phyloP scores from a whole-genome alignment of 1,140 invertebrate species.

The Drosophila takahashii region DNA sequence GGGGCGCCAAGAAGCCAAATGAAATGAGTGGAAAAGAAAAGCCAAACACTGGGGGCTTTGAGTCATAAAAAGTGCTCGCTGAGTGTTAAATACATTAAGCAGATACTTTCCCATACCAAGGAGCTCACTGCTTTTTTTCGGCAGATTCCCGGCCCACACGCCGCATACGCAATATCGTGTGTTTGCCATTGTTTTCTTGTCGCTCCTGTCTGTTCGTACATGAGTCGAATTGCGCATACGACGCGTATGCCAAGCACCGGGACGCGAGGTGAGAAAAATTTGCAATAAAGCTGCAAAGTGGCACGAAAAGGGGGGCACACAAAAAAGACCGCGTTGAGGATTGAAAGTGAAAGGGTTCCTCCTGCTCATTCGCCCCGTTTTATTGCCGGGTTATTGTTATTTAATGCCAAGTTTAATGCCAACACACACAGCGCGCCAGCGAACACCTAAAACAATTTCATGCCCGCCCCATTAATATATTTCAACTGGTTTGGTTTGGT shows the following conservation, averaged over 20 bases:
- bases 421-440: conserved; percentile 55
- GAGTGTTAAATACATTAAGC: conserved; percentile 56
- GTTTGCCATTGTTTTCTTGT: conserved; percentile 43
- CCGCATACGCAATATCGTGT: conserved; percentile 61
- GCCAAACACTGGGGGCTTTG: not conserved
- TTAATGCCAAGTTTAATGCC: conserved; percentile 77
- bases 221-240: conserved; percentile 50
- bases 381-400: conserved; percentile 80
- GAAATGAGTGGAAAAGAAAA: conserved; percentile 2
- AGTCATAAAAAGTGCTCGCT: conserved; percentile 50
- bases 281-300: conserved; percentile 51
- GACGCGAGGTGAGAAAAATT: conserved; percentile 53
- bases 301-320: conserved; percentile 30
- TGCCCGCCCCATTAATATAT: conserved; percentile 73
- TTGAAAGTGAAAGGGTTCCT: conserved; percentile 62
- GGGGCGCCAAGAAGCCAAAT: conserved; percentile 5
- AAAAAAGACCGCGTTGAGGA: conserved; percentile 6
- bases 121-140: conserved; percentile 9
- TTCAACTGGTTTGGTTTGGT: conserved; percentile 73
- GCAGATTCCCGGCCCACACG: conserved; percentile 22
- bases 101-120: conserved; percentile 25
- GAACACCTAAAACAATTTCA: conserved; percentile 75
- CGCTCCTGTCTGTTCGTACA: conserved; percentile 29
- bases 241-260: conserved; percentile 48
- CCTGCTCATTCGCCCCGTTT: conserved; percentile 28